Evolutionary conservation across 2,888 invertebrate genomes (phyloP).

Genomic region (Euproctis similis): DNA sequence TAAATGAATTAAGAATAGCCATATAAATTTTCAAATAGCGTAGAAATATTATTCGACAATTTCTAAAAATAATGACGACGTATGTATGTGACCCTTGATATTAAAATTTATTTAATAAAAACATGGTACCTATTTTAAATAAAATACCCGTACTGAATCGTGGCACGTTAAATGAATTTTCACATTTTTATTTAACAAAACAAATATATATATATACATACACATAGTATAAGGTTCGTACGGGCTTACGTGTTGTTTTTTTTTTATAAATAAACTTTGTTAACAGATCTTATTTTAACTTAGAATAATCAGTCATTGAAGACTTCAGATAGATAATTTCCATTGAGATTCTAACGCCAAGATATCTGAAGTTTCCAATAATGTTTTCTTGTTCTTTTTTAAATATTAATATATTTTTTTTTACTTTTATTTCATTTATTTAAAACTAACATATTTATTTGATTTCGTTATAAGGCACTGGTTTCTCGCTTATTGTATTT

Average conservation of each 20-base stretch:
- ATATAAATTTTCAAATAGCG: constrained; percentile 7
- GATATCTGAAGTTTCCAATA: constrained; percentile 69
- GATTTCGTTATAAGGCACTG: constrained; percentile 25
- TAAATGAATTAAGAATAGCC: constrained; percentile 39
- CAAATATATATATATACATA: no score
- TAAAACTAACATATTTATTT: constrained; percentile 29
- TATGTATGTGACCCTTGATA: no score
- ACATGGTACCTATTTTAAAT: constrained; percentile 38
- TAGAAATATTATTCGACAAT: constrained; percentile 8
- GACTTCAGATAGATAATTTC: constrained; percentile 52
- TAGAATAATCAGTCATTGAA: constrained; percentile 66
- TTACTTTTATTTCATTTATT: constrained; percentile 26
- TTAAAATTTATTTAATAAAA: constrained; percentile 23
- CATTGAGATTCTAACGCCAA: constrained; percentile 65
- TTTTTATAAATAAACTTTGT: constrained; percentile 28
- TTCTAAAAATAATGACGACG: constrained; percentile 5
- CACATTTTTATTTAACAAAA: constrained; percentile 31
- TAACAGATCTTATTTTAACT: constrained; percentile 53
- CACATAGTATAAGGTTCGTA: no score
- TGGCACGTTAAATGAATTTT: constrained; percentile 52
- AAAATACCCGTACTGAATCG: constrained; percentile 64
- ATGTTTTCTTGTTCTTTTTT: constrained; percentile 20
- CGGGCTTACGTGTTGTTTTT: constrained; percentile 40
- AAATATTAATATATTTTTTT: constrained; percentile 38
- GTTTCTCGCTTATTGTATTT: constrained; percentile 18